Base-by-base conservation (phyloP, 1,140 invertebrate genomes). In the Polypedilum pembai region DNA sequence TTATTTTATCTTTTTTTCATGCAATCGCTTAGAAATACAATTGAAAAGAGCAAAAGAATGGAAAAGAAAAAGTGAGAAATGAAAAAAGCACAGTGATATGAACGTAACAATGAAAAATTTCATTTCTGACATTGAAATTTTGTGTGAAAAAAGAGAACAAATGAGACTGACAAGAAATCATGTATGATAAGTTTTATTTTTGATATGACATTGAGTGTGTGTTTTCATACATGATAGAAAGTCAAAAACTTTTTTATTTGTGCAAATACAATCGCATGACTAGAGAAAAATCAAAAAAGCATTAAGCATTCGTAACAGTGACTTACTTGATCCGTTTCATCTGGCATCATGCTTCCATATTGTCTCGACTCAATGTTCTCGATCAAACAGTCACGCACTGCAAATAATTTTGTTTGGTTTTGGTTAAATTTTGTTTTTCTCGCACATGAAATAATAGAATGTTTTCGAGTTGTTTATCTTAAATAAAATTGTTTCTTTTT, bases 341-440 rank as follows among this genome's bases (percentile, higher is more conserved):
- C 65, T 18, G 17, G 65, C 65, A 33, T 33, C 24, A 69, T 8
- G 65, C 18, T 69, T 18, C 15, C 65, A 69, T 69, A 69, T 69
- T 69, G 65, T 18, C 20, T 69, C 17, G 65, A 69, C 10, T 69
- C 65, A 5, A 69, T 18, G 41, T 73, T 8, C 41, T 75, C 18
- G 15, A 73, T 73, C 73, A 40, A 65, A 75, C 40, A 69, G 8
- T 69, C 65, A 69, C 65, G 65, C 7, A 69, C 65, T 73, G 41
- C 66, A 40, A 74, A 24, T 74, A 17, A 18, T 20, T 73, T 72
- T 5, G 24, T 33, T 33, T 33, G 24, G 24, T 3, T 33, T 33
- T 5, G 1, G 24, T 33, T 33, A 33, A 33, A 5, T 33, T 33
- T 33, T 33, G 24, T 33, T 33, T 33, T 33, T 33, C 24, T 3